Conservation (phyloP, 2,797 vertebrate species). For the Meda fulgida region DNA sequence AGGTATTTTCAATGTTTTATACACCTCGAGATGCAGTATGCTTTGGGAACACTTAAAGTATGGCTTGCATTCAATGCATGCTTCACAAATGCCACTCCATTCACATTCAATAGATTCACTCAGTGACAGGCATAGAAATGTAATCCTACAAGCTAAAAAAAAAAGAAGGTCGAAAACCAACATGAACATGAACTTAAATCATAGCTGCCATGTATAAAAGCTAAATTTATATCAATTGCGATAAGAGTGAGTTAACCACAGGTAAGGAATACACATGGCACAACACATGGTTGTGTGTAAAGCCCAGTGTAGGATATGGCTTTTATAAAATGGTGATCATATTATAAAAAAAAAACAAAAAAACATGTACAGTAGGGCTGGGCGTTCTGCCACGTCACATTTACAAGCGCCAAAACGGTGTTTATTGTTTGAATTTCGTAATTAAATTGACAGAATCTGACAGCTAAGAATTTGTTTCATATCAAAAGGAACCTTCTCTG, state of each 20-base stretch:
- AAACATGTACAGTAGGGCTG: no score
- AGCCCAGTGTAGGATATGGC: background rate
- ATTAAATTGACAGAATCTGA: no score
- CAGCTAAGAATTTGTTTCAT: no score
- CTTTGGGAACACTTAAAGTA: background rate
- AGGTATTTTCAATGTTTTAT: background rate
- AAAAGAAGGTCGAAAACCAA: background rate
- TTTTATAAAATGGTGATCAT: background rate
- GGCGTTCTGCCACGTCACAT: no score
- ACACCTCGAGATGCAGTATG: background rate
- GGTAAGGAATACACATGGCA: background rate
- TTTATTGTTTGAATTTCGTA: no score
- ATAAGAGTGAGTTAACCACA: background rate
- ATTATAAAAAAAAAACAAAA: no score
- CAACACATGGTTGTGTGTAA: background rate
- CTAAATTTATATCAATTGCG: background rate
- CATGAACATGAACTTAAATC: background rate
- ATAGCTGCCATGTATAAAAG: background rate
- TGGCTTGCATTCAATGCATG: slow-evolving; percentile 9
- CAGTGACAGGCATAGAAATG: slow-evolving; percentile 11
- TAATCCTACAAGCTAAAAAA: background rate
- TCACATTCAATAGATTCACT: background rate
- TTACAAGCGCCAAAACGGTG: no score
- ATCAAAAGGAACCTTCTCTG: no score
- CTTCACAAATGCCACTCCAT: slow-evolving; percentile 15